phyloP scores from a whole-genome alignment of 1,140 invertebrate species.

The Batillaria attramentaria region DNA sequence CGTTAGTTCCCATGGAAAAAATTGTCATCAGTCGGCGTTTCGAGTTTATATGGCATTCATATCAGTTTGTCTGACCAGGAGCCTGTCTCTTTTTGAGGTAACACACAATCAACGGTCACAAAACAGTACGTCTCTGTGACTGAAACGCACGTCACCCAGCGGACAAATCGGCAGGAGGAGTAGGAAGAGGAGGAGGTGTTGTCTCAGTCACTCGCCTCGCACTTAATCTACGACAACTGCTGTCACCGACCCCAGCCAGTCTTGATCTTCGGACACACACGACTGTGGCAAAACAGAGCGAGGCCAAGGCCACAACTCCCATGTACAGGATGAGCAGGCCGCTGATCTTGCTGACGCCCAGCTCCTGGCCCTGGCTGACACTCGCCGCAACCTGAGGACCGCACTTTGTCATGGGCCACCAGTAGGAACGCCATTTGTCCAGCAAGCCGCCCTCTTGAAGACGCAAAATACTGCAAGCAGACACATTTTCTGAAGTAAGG shows the following conservation, averaged over 20 bases:
- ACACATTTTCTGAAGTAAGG: not conserved
- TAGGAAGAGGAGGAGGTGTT: not conserved
- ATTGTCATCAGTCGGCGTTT: not conserved
- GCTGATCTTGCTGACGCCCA: slow-evolving; percentile 49
- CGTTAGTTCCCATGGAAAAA: not conserved
- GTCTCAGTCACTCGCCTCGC: not conserved
- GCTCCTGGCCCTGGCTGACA: slow-evolving; percentile 36
- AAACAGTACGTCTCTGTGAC: not conserved
- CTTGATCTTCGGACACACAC: not conserved
- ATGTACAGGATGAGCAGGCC: slow-evolving; percentile 52
- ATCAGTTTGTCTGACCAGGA: not conserved
- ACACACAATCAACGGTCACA: not conserved
- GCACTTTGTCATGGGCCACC: slow-evolving; percentile 48
- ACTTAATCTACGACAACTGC: not conserved
- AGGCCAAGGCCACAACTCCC: not conserved
- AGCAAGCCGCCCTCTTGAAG: slow-evolving; percentile 59
- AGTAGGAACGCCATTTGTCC: slow-evolving; percentile 48
- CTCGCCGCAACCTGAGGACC: slow-evolving; percentile 27
- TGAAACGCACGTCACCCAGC: not conserved
- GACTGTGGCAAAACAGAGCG: not conserved
- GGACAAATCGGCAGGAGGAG: not conserved
- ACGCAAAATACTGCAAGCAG: slow-evolving; percentile 45
- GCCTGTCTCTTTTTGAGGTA: not conserved
- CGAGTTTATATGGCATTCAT: not conserved
- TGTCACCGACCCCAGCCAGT: not conserved